Base-by-base conservation (phyloP, 2,888 invertebrate genomes). In the Volucella zonaria region DNA sequence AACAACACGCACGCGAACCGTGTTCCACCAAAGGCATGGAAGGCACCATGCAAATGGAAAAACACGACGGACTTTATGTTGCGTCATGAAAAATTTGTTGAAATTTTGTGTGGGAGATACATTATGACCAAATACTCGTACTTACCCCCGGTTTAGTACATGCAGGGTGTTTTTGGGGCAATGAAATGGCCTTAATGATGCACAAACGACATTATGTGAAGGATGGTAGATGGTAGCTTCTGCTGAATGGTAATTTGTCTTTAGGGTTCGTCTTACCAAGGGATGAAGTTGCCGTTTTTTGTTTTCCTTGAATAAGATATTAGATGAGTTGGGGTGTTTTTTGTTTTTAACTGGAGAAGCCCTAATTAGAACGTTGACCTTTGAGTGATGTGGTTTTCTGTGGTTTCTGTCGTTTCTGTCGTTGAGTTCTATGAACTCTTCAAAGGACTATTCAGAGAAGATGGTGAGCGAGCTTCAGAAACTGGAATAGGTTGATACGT, bases 291-390 rank as follows among this genome's bases (percentile, higher is more conserved):
- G 42, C 38, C 52, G 18, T 45, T 45, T 66, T 42, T 11, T 47
- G 31, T 31, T 31, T 31, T 31, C 31, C 31, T 31, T 31, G 31
- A 31, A 31, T 31, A 6, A 31, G 31, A 6, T 31, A 31, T 31
- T 31, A 38, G 42, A 14, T 58, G 64, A 23, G 45, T 14, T 47
- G 18, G 23, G 8, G 38, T 23, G 18, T 49, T 74, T 61, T 40
- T 15, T 58, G 68, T 64, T 71, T 45, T 11, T 11, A 12, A 12
- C 12, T 45, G 45, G 45, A 49, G 43, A 43, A 78, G 56, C 18
- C 38, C 62, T 74, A 74, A 82, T 82, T 78, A 79, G 82, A 62
- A 15, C 68, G 64, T 64, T 82, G 67, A 79, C 79, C 82, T 68
- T 74, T 78, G 40, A 18, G 67, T 10, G 56, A 43, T 51, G 67